phyloP scores from a whole-genome alignment of 1,140 invertebrate species.

The Subanguina moxae region DNA sequence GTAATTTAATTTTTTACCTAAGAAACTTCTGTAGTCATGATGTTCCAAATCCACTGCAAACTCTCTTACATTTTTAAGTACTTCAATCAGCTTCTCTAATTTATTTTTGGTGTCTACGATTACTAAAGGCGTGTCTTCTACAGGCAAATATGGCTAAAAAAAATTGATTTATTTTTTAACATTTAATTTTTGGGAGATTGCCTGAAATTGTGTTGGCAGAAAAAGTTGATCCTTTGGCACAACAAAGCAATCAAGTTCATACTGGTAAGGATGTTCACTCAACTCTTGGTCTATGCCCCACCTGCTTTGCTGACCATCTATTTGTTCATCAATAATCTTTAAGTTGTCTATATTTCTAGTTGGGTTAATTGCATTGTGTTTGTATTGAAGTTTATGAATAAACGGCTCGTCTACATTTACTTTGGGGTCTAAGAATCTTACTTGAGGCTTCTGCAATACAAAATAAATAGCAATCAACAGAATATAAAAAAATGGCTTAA shows the following conservation, averaged over 20 bases:
- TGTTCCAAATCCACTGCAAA: slow-evolving; percentile 80
- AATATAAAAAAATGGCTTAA: no score
- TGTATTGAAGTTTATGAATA: slow-evolving; percentile 36
- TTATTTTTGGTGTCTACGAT: slow-evolving; percentile 69
- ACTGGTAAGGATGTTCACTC: slow-evolving; percentile 76
- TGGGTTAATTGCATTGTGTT: slow-evolving; percentile 39
- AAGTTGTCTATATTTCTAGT: slow-evolving; percentile 4
- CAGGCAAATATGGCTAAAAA: slow-evolving; percentile 22
- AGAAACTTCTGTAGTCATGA: not conserved
- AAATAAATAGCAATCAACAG: slow-evolving; percentile 9
- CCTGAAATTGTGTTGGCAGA: not conserved
- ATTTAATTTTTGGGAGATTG: not conserved
- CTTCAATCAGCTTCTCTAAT: slow-evolving; percentile 68
- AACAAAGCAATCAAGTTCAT: slow-evolving; percentile 70
- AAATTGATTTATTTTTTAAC: slow-evolving; percentile 11
- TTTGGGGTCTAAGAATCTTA: slow-evolving; percentile 24
- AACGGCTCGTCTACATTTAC: slow-evolving; percentile 41
- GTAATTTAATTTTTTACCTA: no score
- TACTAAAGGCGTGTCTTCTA: slow-evolving; percentile 69
- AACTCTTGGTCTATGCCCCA: slow-evolving; percentile 7
- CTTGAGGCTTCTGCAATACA: slow-evolving; percentile 40
- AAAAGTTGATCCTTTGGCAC: slow-evolving; percentile 30
- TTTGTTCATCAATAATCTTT: slow-evolving; percentile 16
- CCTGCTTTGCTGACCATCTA: slow-evolving; percentile 8
- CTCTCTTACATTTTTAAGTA: slow-evolving; percentile 69